Base-by-base conservation (phyloP, 2,113 vertebrate genomes). In the Glaucomys volans region DNA sequence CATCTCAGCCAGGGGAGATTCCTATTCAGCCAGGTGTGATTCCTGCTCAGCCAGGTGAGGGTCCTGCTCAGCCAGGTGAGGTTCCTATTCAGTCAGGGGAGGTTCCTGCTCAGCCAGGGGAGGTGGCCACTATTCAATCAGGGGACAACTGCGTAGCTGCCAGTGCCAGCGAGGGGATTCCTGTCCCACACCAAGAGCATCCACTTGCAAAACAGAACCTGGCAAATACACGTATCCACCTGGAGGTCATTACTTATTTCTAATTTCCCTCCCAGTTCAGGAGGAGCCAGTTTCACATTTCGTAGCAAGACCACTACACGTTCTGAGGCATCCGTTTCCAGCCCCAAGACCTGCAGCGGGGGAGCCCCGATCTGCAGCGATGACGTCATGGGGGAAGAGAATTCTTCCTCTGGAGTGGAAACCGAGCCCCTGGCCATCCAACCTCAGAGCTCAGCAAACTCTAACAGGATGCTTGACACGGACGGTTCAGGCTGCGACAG, bases 401-500 rank as follows among this genome's bases (percentile, higher is more conserved):
- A 76, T 81, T 62, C 67, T 44, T 95, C 69, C 90, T 95, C 72
- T 88, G 90, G 90, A 83, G 87, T 83, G 92, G 81, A 97, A 94
- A 86, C 47, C 42, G 40, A 69, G 87, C 42, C 88, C 66, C 74
- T n/a, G n/a, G n/a, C 94, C 28, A 92, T 72, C 96, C 88, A 71
- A 82, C 72, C 95, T 86, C 94, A 92, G 95, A 67, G 86, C 86
- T 76, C 85, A 28, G 93, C 59, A 87, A 90, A 42, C 47, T 74
- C 37, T 71, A 52, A 44, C 50, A 75, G 72, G 77, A 74, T 91
- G 90, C 95, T 94, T 96, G 96, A 96, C 96, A 80, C 14, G 64
- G n/a, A 88, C 3, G 62, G 94, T 91, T 95, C 87, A 88, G 87
- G 80, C 85, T 95, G 87, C 95, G 96, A 94, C 67, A 92, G 87